Evolutionary conservation across 2,113 vertebrate genomes (phyloP), one percentile per base, ranked within the genome.

Genomic region (Pteronura brasiliensis): DNA sequence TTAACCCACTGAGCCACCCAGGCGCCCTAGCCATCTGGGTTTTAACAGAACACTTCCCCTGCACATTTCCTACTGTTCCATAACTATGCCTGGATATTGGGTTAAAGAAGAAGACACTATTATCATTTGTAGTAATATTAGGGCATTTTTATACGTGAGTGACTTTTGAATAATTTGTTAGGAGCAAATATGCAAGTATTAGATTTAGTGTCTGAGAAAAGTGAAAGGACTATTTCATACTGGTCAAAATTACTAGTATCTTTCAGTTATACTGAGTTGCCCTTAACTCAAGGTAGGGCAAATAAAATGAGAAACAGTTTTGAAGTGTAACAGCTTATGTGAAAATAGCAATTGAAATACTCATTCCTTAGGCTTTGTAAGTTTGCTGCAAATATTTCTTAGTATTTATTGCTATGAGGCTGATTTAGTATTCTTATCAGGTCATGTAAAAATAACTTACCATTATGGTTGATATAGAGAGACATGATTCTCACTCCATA

Each of bases 151-250:
- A 52, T 14, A 12, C 42, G 17, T 77, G 91, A 80, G 57, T 91
- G 27, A 86, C 23, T 93, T 96, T 86, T 87, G 49, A 93, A 89
- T 36, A 71, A 49, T 72, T 72, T 69, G 36, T 76, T 61, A 87
- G 79, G 67, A 69, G 15, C 31, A 79, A 59, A n/a, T 27, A 55
- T 47, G 12, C 31, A 69, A 23, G 6, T 94, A 36, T 44, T 90
- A 90, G 57, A 71, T 42, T 85, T 82, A 89, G 67, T 92, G 65
- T 18, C 86, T 92, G 52, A 79, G 74, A 72, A 95, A 90, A 93
- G 34, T 84, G 49, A 49, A 44, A 65, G 55, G 52, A 80, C 6
- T 93, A 42, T 61, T 44, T 97, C 47, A 34, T 39, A 34, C 36
- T 93, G 72, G 57, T 89, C 74, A 89, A 42, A 95, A 82, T 88